Base-by-base conservation (phyloP, 2,888 invertebrate genomes). In the Drosophila lutescens region DNA sequence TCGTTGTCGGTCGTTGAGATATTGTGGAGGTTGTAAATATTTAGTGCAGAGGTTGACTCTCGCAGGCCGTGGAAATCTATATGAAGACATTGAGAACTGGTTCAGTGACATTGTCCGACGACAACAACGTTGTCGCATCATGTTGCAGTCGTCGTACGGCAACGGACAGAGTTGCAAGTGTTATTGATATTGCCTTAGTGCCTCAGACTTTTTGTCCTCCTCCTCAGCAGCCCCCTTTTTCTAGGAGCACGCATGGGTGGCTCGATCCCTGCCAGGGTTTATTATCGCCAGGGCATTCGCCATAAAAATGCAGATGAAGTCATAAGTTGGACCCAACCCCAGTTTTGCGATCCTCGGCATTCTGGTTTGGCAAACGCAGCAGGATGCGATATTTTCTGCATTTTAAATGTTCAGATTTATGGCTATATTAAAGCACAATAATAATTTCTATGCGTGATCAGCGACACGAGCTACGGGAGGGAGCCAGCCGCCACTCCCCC, bases 41-140 rank as follows among this genome's bases (percentile, higher is more conserved):
- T 88, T 87, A 86, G 89, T 86, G 87, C 89, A 89, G 89, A 86
- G 85, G 87, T 86, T 88, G 69, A 59, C 59, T 60, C 67, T 57
- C 43, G 67, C 44, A 17, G 54, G 40, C 54, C 58, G 70, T 50
- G 76, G 76, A 83, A 88, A 76, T 76, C 74, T 78, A 77, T 81
- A 89, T 85, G 78, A 89, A 90, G 88, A 87, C 88, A 90, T 88
- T 90, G 88, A 86, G 82, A 90, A 88, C 88, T 90, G 88, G 88
- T 88, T 89, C 89, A 86, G 81, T 86, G 83, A 87, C 88, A 89
- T 89, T 89, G 88, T 77, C 83, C 72, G 46, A 67, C 80, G 54
- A 50, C 73, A 53, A 54, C 56, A 58, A 58, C 58, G 74, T 71
- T 84, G 89, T 80, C 87, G 85, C 85, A 86, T 86, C 88, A 87